Percentiles rank a stretch among this genome's conserved stretches.
Conservation (phyloP, 2,113 vertebrate genomes). For the Accipiter virgatus region DNA sequence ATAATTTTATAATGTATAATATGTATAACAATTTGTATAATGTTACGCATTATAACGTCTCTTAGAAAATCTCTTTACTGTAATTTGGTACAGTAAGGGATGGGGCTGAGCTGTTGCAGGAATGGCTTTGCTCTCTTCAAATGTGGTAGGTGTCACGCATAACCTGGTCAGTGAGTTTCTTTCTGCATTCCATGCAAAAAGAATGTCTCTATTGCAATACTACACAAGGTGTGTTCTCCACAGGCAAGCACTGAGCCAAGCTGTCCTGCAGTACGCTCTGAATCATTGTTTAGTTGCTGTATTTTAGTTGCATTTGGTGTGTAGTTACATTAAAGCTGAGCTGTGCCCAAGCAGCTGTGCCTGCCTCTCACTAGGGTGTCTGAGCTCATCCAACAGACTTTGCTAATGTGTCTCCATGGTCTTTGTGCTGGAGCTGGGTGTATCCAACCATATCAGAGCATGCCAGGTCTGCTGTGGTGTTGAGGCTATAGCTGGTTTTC, state of each 20-base stretch:
- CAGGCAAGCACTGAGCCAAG: background rate
- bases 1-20: no score
- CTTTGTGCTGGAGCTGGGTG: background rate
- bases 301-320: background rate
- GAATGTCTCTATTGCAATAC: background rate
- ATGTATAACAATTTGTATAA: no score
- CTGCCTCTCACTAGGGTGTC: background rate
- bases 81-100: background rate
- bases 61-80: background rate
- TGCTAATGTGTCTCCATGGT: background rate
- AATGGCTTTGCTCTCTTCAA: background rate
- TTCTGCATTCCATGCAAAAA: background rate
- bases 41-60: background rate
- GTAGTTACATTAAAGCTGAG: background rate
- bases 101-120: background rate
- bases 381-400: background rate
- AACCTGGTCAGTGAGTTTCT: background rate
- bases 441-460: background rate
- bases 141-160: background rate
- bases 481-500: background rate
- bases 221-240: rapidly evolving
- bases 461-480: background rate
- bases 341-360: background rate
- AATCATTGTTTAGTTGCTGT: background rate
- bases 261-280: background rate